Conservation (phyloP, 1,140 invertebrate species). For the Drosophila saltans region DNA sequence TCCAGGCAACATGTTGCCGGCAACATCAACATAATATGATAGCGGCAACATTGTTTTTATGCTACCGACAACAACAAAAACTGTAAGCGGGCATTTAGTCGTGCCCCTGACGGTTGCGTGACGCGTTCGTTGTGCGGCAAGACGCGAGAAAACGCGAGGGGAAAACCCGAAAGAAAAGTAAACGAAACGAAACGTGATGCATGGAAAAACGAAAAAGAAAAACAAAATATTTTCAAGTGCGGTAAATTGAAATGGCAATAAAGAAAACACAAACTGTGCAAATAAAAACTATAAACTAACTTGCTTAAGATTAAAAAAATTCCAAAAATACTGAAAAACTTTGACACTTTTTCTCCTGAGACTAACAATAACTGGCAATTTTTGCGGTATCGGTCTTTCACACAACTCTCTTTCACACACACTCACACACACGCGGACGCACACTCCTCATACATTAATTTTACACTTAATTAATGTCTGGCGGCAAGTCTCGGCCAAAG, state of each 20-base stretch:
- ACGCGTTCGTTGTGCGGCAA: constrained; percentile 40
- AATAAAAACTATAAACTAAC: neutral
- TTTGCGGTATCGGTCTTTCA: neutral
- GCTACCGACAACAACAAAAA: constrained; percentile 52
- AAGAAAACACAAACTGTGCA: constrained; percentile 8
- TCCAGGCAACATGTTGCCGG: constrained; percentile 65
- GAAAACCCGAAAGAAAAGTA: neutral
- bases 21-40: constrained; percentile 49
- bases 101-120: constrained; percentile 59
- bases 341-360: neutral
- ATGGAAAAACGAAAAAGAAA: constrained; percentile 3
- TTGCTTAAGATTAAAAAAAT: constrained; percentile 5
- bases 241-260: constrained; percentile 29
- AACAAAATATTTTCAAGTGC: constrained; percentile 11
- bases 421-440: too few species aligned
- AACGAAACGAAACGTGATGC: neutral
- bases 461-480: constrained; percentile 77
- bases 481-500: constrained; percentile 32
- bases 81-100: constrained; percentile 56
- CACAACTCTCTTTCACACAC: neutral
- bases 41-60: constrained; percentile 37
- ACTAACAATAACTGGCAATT: neutral
- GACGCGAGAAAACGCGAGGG: constrained; percentile 15
- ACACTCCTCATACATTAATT: constrained; percentile 47
- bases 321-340: neutral